Evolutionary conservation across 2,797 vertebrate genomes (phyloP).

Genomic region (Scyliorhinus canicula): DNA sequence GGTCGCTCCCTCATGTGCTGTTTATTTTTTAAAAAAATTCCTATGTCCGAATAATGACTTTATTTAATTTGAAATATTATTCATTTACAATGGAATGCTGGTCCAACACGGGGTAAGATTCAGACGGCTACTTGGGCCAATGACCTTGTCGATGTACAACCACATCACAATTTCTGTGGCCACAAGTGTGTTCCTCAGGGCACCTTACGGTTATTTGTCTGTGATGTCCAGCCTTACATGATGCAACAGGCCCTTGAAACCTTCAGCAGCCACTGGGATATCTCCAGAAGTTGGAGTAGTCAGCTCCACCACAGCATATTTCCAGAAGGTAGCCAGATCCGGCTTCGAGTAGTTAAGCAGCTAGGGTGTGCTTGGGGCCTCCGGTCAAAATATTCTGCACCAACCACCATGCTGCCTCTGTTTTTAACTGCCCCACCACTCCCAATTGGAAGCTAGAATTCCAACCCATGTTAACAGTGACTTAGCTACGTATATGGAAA

Average conservation of each 20-base stretch:
- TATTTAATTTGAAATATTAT: conserved; percentile 27
- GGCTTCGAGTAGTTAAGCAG: too few relatives aligned
- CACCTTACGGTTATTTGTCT: conserved; percentile 57
- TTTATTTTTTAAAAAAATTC: too few relatives aligned
- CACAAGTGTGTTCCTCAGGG: conserved; percentile 83
- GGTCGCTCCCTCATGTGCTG: not conserved
- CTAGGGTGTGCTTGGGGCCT: too few relatives aligned
- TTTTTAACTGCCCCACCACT: not conserved
- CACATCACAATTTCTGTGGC: conserved; percentile 90
- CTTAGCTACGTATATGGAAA: not conserved
- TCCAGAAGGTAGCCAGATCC: too few relatives aligned
- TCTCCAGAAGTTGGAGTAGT: too few relatives aligned
- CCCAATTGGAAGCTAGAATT: not conserved
- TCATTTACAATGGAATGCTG: rapidly evolving
- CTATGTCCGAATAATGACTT: conserved; percentile 33
- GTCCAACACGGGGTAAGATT: conserved; percentile 44
- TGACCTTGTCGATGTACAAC: conserved; percentile 96
- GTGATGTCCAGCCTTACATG: too few relatives aligned
- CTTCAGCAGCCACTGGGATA: too few relatives aligned
- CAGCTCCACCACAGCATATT: too few relatives aligned
- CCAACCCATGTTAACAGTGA: not conserved
- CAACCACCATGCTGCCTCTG: too few relatives aligned
- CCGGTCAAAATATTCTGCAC: too few relatives aligned
- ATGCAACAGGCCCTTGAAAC: too few relatives aligned
- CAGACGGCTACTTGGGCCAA: conserved; percentile 83